phyloP scores from a whole-genome alignment of 2,888 invertebrate species.

The Tetragonisca angustula region DNA sequence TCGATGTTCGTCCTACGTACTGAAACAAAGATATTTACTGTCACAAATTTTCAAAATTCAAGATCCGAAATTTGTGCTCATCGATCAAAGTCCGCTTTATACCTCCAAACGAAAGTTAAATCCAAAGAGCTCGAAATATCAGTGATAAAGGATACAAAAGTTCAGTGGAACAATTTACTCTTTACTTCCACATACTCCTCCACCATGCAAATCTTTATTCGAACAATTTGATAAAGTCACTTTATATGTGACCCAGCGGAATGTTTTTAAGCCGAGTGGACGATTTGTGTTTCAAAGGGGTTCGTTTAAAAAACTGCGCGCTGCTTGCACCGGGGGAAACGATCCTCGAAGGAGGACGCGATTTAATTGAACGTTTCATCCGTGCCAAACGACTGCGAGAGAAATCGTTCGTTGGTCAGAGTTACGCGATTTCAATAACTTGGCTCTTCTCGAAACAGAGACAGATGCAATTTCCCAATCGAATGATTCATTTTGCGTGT shows the following conservation, averaged over 20 bases:
- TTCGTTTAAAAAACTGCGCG: neutral
- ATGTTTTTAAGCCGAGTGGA: neutral
- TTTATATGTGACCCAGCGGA: neutral
- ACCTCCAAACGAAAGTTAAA: neutral
- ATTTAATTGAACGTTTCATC: constrained; percentile 5
- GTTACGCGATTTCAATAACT: constrained; percentile 48
- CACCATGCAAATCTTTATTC: neutral
- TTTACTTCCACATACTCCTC: neutral
- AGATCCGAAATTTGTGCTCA: neutral
- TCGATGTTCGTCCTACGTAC: neutral
- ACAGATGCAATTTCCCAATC: constrained; percentile 52
- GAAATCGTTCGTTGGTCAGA: constrained; percentile 16
- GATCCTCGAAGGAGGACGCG: neutral
- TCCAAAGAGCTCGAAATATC: neutral
- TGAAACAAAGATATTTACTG: neutral
- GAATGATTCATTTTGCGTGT: constrained; percentile 49
- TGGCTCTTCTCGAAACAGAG: constrained; percentile 30
- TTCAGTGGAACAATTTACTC: neutral
- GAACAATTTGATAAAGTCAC: neutral
- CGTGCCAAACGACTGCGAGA: neutral
- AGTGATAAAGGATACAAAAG: neutral
- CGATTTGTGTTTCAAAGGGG: constrained; percentile 19
- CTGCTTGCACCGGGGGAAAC: neutral
- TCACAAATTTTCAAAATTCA: neutral
- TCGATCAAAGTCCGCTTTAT: neutral